phyloP scores from a whole-genome alignment of 2,888 invertebrate genomes.

The Phaedon cochleariae region DNA sequence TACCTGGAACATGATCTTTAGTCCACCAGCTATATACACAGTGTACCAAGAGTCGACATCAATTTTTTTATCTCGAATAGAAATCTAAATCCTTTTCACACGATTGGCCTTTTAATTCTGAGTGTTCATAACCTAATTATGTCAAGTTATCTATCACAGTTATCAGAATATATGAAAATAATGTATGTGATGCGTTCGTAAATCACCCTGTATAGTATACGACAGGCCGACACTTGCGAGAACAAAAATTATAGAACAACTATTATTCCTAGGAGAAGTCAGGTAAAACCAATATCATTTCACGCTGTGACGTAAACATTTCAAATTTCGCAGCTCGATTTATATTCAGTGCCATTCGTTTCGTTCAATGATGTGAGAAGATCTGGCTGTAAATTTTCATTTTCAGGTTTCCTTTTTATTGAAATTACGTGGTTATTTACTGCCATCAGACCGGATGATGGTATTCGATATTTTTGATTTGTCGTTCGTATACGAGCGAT shows the following conservation, averaged over 20 bases:
- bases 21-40: too few relatives aligned
- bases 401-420: slow-evolving; percentile 55
- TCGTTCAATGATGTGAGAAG: slow-evolving; percentile 51
- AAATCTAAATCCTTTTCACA: too few relatives aligned
- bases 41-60: too few relatives aligned
- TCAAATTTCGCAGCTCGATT: neutral
- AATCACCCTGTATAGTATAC: too few relatives aligned
- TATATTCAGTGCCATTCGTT: slow-evolving; percentile 14
- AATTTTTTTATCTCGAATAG: too few relatives aligned
- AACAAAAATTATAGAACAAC: neutral
- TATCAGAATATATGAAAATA: too few relatives aligned
- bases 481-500: slow-evolving; percentile 30
- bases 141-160: too few relatives aligned
- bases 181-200: too few relatives aligned
- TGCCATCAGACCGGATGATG: slow-evolving; percentile 48
- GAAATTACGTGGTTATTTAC: slow-evolving; percentile 52
- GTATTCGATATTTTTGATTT: slow-evolving; percentile 42
- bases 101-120: too few relatives aligned
- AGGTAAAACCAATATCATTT: neutral
- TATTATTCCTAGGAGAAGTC: neutral
- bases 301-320: slow-evolving; percentile 1
- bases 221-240: neutral
- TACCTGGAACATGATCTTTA: too few relatives aligned
- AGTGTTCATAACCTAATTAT: too few relatives aligned
- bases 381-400: slow-evolving; percentile 53